These are phyloP conservation scores for Ceyx erithaca DNA, from an alignment of 2,797 vertebrate genomes.

Conservation along the genomic window DNA sequence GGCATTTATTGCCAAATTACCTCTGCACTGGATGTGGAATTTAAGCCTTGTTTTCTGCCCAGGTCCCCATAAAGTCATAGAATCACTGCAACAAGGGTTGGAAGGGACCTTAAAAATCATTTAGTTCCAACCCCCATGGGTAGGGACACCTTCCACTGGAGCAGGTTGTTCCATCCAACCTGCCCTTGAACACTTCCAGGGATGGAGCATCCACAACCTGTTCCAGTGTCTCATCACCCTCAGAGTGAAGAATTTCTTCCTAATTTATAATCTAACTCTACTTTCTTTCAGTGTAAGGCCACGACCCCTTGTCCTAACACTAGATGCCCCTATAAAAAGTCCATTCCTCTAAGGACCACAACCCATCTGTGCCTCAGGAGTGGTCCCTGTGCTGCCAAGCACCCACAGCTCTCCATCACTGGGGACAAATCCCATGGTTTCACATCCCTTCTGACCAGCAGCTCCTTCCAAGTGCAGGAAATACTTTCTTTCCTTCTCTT, in stretches of 20 bases:
- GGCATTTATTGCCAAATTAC: not conserved
- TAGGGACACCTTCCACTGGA: not conserved
- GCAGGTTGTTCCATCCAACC: not conserved
- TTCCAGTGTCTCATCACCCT: not conserved
- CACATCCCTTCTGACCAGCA: not conserved
- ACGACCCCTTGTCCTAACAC: no score
- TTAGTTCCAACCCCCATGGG: not conserved
- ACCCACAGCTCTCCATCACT: not conserved
- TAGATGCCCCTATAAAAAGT: not conserved
- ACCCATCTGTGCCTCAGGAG: accelerated
- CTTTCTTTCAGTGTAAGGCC: no score
- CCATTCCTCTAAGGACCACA: not conserved
- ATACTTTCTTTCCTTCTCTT: not conserved
- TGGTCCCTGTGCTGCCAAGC: accelerated
- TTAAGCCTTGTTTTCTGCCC: not conserved
- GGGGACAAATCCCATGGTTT: accelerated
- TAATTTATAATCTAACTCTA: not conserved
- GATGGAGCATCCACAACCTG: no score
- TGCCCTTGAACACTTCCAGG: not conserved
- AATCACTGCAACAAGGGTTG: not conserved
- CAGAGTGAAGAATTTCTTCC: not conserved
- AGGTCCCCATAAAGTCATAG: not conserved
- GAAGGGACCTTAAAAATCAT: not conserved
- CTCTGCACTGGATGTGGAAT: not conserved
- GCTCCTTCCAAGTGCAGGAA: not conserved